Conservation (phyloP, 2,113 vertebrate genomes). For the Nymphicus hollandicus region DNA sequence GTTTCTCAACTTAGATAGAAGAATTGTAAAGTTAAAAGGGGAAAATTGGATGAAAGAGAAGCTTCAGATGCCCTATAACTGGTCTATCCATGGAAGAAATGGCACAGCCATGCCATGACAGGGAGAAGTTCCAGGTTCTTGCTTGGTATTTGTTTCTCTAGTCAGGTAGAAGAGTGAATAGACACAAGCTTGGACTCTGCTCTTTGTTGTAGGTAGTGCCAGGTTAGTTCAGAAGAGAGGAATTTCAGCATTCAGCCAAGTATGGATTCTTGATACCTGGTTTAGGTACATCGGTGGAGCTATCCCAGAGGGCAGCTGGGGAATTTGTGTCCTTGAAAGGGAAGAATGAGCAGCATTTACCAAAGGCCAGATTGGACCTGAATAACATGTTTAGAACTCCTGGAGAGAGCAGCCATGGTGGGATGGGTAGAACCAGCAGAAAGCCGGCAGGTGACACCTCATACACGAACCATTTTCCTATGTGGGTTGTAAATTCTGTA, state of each 20-base stretch:
- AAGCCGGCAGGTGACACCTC: background rate
- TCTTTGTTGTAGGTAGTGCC: background rate
- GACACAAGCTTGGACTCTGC: background rate
- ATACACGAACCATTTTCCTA: fast-evolving
- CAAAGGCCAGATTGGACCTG: background rate
- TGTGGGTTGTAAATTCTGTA: background rate
- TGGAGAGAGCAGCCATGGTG: fast-evolving
- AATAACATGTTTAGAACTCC: fast-evolving
- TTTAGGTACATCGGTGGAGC: background rate
- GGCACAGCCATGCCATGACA: background rate
- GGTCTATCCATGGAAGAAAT: background rate
- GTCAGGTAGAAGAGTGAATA: background rate
- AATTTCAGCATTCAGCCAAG: background rate
- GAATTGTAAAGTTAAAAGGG: background rate
- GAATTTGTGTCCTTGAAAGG: background rate
- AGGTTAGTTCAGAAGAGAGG: background rate
- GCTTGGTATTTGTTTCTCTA: background rate
- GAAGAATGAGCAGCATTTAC: fast-evolving
- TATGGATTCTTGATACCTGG: background rate
- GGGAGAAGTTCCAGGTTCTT: background rate
- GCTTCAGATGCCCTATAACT: background rate
- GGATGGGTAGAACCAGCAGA: background rate
- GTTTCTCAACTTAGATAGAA: background rate
- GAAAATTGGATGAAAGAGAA: background rate
- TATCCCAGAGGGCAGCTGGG: background rate